Conservation (phyloP, 2,888 invertebrate species). For the Cephus pygmeus region DNA sequence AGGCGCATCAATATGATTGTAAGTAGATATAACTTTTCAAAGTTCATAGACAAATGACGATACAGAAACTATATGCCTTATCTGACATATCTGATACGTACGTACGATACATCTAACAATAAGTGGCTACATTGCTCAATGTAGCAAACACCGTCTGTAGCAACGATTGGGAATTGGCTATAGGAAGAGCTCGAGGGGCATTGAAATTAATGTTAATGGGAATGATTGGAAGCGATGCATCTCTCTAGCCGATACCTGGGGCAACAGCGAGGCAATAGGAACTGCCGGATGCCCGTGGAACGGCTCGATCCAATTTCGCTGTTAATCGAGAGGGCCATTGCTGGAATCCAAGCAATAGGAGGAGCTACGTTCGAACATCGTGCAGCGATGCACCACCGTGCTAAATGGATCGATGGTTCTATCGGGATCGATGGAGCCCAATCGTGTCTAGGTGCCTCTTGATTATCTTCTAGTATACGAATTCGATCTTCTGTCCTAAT, state of each 20-base stretch:
- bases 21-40: not conserved
- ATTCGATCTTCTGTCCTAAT: not conserved
- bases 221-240: conserved; percentile 50
- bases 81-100: too few relatives aligned
- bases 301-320: conserved; percentile 47
- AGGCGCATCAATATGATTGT: not conserved
- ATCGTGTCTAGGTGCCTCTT: not conserved
- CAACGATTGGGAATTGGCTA: not conserved
- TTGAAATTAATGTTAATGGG: conserved; percentile 40
- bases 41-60: not conserved
- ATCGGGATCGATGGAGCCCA: not conserved
- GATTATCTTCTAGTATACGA: not conserved
- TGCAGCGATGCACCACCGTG: not conserved
- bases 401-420: not conserved
- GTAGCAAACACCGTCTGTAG: not conserved
- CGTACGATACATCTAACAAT: not conserved
- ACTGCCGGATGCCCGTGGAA: not conserved
- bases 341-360: not conserved
- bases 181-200: not conserved
- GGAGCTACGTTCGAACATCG: not conserved
- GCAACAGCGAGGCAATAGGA: not conserved
- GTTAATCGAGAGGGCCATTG: conserved; percentile 49
- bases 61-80: too few relatives aligned
- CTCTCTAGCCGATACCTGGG: conserved; percentile 41
- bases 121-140: not conserved